These are phyloP conservation scores for Sussaba pulchella DNA, from an alignment of 2,888 invertebrate genomes.

Conservation along the genomic window DNA sequence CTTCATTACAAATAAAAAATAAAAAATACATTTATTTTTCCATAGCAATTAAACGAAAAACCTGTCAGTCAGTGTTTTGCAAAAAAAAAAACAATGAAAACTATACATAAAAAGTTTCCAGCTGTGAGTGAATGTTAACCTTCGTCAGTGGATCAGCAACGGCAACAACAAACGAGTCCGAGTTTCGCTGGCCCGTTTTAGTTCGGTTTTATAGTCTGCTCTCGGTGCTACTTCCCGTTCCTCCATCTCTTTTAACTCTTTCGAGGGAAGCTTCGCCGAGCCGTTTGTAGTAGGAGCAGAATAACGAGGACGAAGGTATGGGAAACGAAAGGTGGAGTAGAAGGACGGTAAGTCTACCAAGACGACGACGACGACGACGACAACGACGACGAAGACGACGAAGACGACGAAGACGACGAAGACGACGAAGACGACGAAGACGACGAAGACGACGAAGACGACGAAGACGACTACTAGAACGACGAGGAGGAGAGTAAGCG, in stretches of 20 bases:
- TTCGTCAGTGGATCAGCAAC: constrained; percentile 4
- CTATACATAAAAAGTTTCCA: background rate
- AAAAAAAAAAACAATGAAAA: background rate
- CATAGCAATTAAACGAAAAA: background rate
- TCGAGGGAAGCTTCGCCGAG: constrained; percentile 16
- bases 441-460: constrained; percentile 56
- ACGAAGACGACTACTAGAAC: constrained; percentile 60
- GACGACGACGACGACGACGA: constrained; percentile 56
- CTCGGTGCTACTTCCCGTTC: too few relatives aligned
- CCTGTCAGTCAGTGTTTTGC: background rate
- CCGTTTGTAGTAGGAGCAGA: constrained; percentile 32
- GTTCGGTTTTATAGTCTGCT: constrained; percentile 22
- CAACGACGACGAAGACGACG: constrained; percentile 56
- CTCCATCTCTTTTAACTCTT: background rate
- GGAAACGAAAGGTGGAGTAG: constrained; percentile 48
- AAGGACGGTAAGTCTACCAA: constrained; percentile 12
- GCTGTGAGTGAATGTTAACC: background rate
- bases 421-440: constrained; percentile 13
- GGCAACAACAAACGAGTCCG: constrained; percentile 6
- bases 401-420: constrained; percentile 41
- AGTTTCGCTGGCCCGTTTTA: constrained; percentile 29
- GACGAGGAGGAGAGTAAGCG: constrained; percentile 57
- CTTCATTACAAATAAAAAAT: background rate
- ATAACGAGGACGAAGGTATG: constrained; percentile 28
- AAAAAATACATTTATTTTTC: background rate